These are phyloP conservation scores for Balaeniceps rex DNA, from an alignment of 2,113 vertebrate genomes.

Conservation along the genomic window DNA sequence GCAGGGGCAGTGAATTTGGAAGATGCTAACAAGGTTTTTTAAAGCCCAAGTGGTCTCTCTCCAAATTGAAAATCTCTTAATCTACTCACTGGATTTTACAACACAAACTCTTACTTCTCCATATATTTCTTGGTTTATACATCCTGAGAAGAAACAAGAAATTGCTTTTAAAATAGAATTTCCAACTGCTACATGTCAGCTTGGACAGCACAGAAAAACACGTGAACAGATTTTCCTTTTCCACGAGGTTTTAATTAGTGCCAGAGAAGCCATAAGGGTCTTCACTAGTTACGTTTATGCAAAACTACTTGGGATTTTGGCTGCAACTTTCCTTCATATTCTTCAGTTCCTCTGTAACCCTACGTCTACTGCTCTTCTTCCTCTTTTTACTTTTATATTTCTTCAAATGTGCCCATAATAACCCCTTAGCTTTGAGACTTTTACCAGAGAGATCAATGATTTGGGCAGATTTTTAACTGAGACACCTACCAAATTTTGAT, in stretches of 20 bases:
- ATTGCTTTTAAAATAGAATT: not conserved
- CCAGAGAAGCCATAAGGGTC: not conserved
- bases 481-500: not conserved
- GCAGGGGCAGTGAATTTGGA: not conserved
- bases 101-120: not conserved
- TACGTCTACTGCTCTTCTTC: not conserved
- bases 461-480: not conserved
- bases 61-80: slow-evolving; percentile 26
- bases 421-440: not conserved
- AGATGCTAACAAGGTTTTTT: slow-evolving; percentile 9
- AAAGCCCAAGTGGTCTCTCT: not conserved
- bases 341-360: not conserved
- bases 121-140: not conserved
- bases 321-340: not conserved
- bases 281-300: not conserved
- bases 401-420: not conserved
- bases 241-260: not conserved
- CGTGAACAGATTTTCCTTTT: not conserved
- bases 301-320: not conserved
- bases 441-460: not conserved
- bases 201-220: not conserved
- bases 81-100: not conserved
- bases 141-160: not conserved
- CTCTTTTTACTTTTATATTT: not conserved
- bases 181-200: not conserved